Evolutionary conservation across 2,113 vertebrate genomes (phyloP).

Genomic region (Oreamnos americanus): DNA sequence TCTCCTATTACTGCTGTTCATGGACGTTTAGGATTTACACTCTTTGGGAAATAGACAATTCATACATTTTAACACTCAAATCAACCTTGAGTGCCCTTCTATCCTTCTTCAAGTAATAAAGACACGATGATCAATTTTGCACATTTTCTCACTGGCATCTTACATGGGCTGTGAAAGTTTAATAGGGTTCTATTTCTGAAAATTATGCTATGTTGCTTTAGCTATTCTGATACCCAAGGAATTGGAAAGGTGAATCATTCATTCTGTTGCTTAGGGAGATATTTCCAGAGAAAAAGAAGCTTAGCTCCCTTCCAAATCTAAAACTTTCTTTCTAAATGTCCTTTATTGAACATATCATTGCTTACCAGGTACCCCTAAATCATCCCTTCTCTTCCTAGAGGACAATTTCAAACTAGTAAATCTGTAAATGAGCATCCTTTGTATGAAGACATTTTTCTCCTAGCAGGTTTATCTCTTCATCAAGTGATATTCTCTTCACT

Average conservation of each 20-base stretch:
- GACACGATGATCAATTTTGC: slow-evolving; percentile 40
- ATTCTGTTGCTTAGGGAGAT: slow-evolving; percentile 31
- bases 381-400: not conserved
- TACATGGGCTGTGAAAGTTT: slow-evolving; percentile 58
- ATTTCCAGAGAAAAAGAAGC: slow-evolving; percentile 31
- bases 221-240: slow-evolving; percentile 15
- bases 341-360: not conserved
- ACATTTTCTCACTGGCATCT: slow-evolving; percentile 34
- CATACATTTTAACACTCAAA: slow-evolving; percentile 56
- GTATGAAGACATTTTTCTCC: not conserved
- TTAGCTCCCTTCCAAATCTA: slow-evolving; percentile 28
- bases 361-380: slow-evolving; percentile 27
- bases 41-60: slow-evolving; percentile 49
- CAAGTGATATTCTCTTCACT: not conserved
- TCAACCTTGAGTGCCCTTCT: slow-evolving; percentile 58
- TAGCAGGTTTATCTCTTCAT: not conserved
- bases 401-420: slow-evolving; percentile 31
- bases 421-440: not conserved
- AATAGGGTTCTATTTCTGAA: slow-evolving; percentile 65
- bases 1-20: slow-evolving; percentile 32
- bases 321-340: slow-evolving; percentile 35
- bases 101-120: slow-evolving; percentile 58
- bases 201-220: slow-evolving; percentile 55
- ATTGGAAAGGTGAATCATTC: slow-evolving; percentile 55
- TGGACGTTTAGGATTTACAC: slow-evolving; percentile 47